phyloP scores from a whole-genome alignment of 2,113 vertebrate species.

The Aegotheles bennettii region DNA sequence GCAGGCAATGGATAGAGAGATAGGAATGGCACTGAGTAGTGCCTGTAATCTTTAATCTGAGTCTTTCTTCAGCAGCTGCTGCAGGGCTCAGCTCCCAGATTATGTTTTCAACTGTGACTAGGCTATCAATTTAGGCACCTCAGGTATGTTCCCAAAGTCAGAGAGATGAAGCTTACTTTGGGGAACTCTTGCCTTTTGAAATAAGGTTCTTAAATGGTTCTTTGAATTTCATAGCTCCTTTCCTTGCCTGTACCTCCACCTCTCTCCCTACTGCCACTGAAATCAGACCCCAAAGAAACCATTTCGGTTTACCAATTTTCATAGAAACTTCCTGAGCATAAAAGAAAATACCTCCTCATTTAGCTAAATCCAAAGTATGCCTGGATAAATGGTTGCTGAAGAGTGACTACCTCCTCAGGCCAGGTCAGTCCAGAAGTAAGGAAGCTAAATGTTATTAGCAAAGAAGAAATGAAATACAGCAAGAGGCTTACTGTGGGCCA shows the following conservation, averaged over 20 bases:
- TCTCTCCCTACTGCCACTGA: neutral
- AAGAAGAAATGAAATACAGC: neutral
- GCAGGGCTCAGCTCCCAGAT: neutral
- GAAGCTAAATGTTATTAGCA: neutral
- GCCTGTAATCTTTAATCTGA: fast-evolving
- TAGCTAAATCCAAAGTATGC: neutral
- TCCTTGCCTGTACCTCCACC: neutral
- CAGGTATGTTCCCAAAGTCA: neutral
- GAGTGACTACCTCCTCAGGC: neutral
- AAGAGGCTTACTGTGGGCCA: neutral
- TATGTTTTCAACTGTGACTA: neutral
- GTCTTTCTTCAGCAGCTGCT: neutral
- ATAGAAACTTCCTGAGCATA: neutral
- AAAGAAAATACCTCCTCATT: neutral
- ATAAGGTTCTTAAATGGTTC: neutral
- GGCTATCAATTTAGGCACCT: neutral
- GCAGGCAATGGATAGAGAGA: neutral
- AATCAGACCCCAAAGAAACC: neutral
- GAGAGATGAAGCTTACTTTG: neutral
- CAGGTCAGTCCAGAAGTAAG: neutral
- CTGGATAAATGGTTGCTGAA: neutral
- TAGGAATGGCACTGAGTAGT: fast-evolving
- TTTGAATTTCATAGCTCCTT: neutral
- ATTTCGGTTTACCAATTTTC: neutral
- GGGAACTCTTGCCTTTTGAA: neutral